Base-by-base conservation (phyloP, 2,113 vertebrate species). In the Eurystomus gularis region DNA sequence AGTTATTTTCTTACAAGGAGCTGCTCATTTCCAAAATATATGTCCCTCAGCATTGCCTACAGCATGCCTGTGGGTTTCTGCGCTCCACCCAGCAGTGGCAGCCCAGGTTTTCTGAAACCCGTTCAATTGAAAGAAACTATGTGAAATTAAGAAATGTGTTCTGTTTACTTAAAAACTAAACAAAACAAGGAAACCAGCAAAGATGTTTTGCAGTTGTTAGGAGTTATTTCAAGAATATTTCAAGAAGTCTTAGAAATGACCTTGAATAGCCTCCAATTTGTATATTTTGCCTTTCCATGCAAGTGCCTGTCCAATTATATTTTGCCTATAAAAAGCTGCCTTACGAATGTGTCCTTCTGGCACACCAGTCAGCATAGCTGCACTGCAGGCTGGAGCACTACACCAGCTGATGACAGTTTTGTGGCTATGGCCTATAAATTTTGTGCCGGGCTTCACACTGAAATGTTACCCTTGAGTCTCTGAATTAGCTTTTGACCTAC, bases 141-240 rank as follows among this genome's bases (percentile, higher is more conserved):
- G 48, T 85, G 68, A 82, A 91, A 75, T 88, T 42, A 90, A 90
- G 83, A 85, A 62, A 80, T 85, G 17, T 58, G 19, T 93, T 81
- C 48, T 95, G 77, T 93, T 95, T 89, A 84, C 82, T 92, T 82
- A 29, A 93, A 92, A 94, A 8, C 69, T 86, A 78, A 94, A 2
- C 80, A 89, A 93, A 95, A 75, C 93, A 84, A 79, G 86, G 81
- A 92, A 95, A 87, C 61, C 57, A 83, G 65, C 25, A 94, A 83
- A 83, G 55, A 62, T 93, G 73, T 93, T 95, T 91, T 95, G 70
- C 94, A 93, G 88, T 96, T 95, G 77, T 94, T 96, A 88, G 37
- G 65, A 95, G 55, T 88, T 89, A 78, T 70, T 86, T 90, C 77
- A 88, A 86, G 79, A 97, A 42, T 86, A 93, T 96, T 90, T 88